A percentile compares a stretch with the other conserved stretches of the same genome.
phyloP scores from a whole-genome alignment of 2,888 invertebrate genomes.

The Lissocephala sabroskyi region DNA sequence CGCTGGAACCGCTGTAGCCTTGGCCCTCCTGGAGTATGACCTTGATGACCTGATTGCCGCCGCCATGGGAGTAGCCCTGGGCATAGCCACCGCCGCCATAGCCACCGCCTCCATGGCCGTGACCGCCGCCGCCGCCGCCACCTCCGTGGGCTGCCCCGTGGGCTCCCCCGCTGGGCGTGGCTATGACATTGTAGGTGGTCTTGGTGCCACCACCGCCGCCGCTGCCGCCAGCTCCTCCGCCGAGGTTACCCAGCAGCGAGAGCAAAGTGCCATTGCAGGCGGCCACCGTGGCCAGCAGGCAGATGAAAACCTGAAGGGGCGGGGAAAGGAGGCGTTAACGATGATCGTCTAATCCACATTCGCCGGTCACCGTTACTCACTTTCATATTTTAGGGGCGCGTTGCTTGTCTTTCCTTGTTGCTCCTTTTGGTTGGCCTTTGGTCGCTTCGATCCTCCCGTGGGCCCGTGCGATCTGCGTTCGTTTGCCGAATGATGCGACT shows the following conservation, averaged over 20 bases:
- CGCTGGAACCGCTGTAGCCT: slow-evolving; percentile 15
- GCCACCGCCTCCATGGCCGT: slow-evolving; percentile 14
- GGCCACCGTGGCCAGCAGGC: slow-evolving; percentile 47
- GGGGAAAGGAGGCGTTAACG: not conserved
- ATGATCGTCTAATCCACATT: slow-evolving; percentile 36
- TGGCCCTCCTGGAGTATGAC: slow-evolving; percentile 12
- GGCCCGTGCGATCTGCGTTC: slow-evolving; percentile 42
- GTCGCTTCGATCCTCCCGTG: too few relatives aligned
- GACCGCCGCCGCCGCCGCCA: slow-evolving; percentile 10
- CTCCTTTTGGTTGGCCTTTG: slow-evolving; percentile 5
- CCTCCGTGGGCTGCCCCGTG: too few relatives aligned
- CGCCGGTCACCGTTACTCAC: slow-evolving; percentile 29
- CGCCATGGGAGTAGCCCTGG: slow-evolving; percentile 8
- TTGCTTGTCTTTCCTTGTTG: slow-evolving; percentile 8
- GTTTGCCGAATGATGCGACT: slow-evolving; percentile 52
- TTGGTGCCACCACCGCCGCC: slow-evolving; percentile 23
- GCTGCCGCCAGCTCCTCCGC: slow-evolving; percentile 19
- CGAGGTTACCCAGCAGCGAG: slow-evolving; percentile 38
- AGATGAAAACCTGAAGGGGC: slow-evolving; percentile 49
- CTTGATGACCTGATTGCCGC: slow-evolving; percentile 1
- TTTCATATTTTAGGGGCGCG: slow-evolving; percentile 6
- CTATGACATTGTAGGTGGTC: slow-evolving; percentile 45
- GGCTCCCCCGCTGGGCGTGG: slow-evolving; percentile 40
- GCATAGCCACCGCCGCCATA: slow-evolving; percentile 12
- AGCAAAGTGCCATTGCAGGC: slow-evolving; percentile 54